Conservation (phyloP, 30 jellyfish, hydroid and myxozoan species). For the Catostylus mosaicus region DNA sequence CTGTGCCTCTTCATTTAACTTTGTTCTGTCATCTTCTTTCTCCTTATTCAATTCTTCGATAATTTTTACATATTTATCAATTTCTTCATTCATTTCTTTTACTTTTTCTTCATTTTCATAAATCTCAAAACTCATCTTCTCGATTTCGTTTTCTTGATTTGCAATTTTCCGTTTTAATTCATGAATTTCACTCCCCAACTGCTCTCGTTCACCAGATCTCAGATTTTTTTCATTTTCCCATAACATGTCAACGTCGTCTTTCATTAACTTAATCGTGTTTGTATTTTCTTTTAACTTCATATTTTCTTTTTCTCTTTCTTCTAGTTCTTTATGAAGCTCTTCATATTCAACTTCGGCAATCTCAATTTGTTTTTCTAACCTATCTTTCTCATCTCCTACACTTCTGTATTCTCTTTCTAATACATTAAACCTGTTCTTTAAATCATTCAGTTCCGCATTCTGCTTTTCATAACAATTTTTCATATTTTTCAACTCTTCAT, state of each 20-base stretch:
- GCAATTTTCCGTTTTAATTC: constrained; percentile 29
- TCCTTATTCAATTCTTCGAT: constrained; percentile 35
- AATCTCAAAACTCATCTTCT: constrained; percentile 14
- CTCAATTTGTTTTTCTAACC: constrained; percentile 41
- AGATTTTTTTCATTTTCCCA: constrained; percentile 66
- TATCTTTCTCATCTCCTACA: constrained; percentile 33
- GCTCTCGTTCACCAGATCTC: constrained; percentile 64
- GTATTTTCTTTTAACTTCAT: constrained; percentile 66
- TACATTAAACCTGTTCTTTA: constrained; percentile 25
- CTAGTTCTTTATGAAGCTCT: constrained; percentile 57
- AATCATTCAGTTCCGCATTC: constrained; percentile 16
- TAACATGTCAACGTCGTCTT: constrained; percentile 60
- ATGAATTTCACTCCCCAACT: constrained; percentile 40
- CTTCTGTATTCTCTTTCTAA: constrained; percentile 54
- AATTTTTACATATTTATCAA: constrained; percentile 32
- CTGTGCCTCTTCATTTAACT: constrained; percentile 6
- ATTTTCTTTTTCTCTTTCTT: constrained; percentile 64
- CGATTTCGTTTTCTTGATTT: constrained; percentile 9
- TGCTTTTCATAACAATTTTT: background rate
- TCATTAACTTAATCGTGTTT: constrained; percentile 43
- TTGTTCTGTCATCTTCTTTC: constrained; percentile 15
- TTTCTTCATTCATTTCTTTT: constrained; percentile 38
- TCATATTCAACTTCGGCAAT: constrained; percentile 65
- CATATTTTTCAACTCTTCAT: constrained; percentile 9
- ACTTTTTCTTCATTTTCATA: constrained; percentile 32